Base-by-base conservation (phyloP, 37 sponge, comb jelly and placozoan species). In the Ephydatia muelleri region DNA sequence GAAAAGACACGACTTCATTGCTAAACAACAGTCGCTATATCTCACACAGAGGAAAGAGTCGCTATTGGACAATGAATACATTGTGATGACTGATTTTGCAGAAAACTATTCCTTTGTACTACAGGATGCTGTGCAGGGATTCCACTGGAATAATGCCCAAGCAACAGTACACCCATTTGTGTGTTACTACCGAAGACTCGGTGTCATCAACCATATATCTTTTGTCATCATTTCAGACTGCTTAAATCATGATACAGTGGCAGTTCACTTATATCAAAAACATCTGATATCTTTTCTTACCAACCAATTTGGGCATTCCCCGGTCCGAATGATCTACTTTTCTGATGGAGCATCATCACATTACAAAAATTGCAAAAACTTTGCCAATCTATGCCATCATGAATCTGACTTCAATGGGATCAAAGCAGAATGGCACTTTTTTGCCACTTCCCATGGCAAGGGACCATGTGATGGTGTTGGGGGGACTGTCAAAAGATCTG, bases 281-380 rank as follows among this genome's bases (percentile, higher is more conserved):
- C 14, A 32, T 25, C 33, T 82, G 16, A 82, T 83, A 5, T 43
- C 12, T 5, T 88, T 79, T 78, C 31, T 88, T 19, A 88, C 14
- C 8, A 2, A 3, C 12, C 26, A 76, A 11, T 38, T 88, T 77
- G 35, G 49, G 40, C 32, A 5, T 4, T 29, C 5, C n/a, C 79
- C 82, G 26, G 6, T 22, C 30, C 79, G 79, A 22, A 84, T 89
- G 22, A 57, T 80, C 67, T 89, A 89, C 68, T 89, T 89, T 68
- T 84, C 89, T 72, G 89, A 89, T 79, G 89, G 89, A 25, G 80
- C 84, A 31, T 80, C 81, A 14, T 49, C 84, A 8, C 84, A 89
- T 30, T 89, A 89, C 47, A 89, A 83, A 73, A 85, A 86, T 71
- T 23, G 76, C 34, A 84, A n/a, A n/a, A n/a, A n/a, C n/a, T n/a